These are phyloP conservation scores for Nothobranchius furzeri DNA, from an alignment of 2,113 vertebrate species.

Conservation along the genomic window DNA sequence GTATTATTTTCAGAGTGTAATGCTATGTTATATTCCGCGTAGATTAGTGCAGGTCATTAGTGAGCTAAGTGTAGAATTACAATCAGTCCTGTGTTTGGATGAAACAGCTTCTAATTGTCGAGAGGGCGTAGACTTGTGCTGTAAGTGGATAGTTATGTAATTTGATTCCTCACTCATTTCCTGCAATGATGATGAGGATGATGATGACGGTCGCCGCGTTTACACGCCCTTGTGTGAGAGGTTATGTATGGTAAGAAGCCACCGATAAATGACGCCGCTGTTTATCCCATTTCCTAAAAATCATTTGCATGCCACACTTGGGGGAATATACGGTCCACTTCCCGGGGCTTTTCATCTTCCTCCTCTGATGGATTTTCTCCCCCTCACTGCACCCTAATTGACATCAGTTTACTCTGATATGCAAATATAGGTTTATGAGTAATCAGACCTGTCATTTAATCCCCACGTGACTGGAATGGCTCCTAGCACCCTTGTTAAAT, in stretches of 20 bases:
- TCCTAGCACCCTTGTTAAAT: conserved; percentile 13
- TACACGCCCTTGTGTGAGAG: conserved; percentile 42
- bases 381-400: conserved; percentile 50
- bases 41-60: conserved; percentile 69
- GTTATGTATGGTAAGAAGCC: conserved; percentile 61
- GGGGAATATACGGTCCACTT: conserved; percentile 57
- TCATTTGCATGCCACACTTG: conserved; percentile 50
- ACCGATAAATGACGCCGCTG: conserved; percentile 34
- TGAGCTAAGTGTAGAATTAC: conserved; percentile 59
- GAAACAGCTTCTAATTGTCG: conserved; percentile 57
- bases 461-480: conserved; percentile 27
- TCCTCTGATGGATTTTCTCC: conserved; percentile 48
- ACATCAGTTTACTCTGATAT: conserved; percentile 47
- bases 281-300: conserved; percentile 47
- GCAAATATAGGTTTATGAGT: conserved; percentile 58
- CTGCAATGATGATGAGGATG: conserved; percentile 45
- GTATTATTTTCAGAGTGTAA: conserved; percentile 47
- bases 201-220: neutral
- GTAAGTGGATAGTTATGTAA: conserved; percentile 56
- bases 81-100: conserved; percentile 64
- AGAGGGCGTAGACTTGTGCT: conserved; percentile 36
- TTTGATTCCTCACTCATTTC: conserved; percentile 51
- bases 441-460: conserved; percentile 57
- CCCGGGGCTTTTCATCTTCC: conserved; percentile 32
- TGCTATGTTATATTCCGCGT: conserved; percentile 51